A percentile compares a stretch with the other conserved stretches of the same genome.
Conservation (phyloP, 2,797 vertebrate species). For the Potorous gilbertii region DNA sequence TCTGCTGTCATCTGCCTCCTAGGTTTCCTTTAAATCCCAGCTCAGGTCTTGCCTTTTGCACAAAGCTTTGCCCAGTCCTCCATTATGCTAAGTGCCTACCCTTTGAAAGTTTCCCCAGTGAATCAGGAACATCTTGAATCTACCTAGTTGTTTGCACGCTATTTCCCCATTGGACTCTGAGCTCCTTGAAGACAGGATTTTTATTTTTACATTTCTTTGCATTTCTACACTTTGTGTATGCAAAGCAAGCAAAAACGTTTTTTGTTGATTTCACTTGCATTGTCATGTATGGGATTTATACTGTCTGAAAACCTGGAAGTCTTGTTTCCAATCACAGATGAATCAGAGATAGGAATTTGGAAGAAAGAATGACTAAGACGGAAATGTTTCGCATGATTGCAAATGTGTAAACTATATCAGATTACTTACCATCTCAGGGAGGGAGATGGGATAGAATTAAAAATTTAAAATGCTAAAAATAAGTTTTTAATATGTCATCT, state of each 20-base stretch:
- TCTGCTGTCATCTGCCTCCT: background rate
- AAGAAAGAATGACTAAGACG: background rate
- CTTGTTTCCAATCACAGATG: background rate
- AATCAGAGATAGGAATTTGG: background rate
- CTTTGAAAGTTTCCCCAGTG: background rate
- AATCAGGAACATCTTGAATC: background rate
- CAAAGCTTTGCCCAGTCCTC: background rate
- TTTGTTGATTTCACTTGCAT: background rate
- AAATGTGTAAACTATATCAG: background rate
- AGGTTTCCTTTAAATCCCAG: background rate
- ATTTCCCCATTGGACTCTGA: background rate
- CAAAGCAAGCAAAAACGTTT: background rate
- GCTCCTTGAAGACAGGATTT: background rate
- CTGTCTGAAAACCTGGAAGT: background rate
- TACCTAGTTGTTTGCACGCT: background rate
- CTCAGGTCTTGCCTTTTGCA: background rate
- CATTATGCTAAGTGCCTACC: background rate
- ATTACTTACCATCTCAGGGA: background rate
- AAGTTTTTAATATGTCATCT: background rate
- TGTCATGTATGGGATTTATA: background rate
- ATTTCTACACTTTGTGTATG: background rate
- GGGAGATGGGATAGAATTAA: background rate
- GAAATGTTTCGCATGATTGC: background rate
- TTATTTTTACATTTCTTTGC: background rate
- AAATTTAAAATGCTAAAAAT: background rate